Percentiles rank a stretch among this genome's conserved stretches.
Conservation (phyloP, 2,797 vertebrate species). For the Pelobates cultripes region DNA sequence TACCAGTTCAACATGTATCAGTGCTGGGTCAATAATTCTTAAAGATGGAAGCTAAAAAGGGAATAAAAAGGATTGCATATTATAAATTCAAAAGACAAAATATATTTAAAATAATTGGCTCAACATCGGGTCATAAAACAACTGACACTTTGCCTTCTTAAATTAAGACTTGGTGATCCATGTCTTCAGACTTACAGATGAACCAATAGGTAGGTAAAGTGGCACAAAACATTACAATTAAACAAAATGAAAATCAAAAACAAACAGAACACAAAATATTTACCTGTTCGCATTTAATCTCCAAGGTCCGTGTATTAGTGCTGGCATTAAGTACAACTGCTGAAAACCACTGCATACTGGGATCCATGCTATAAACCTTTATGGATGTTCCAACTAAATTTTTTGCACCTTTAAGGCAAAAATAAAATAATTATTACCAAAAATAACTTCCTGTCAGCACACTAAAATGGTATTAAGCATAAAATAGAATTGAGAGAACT, state of each 20-base stretch:
- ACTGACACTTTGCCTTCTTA: too few species aligned
- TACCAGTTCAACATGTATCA: constrained; percentile 77
- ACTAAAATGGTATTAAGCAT: too few species aligned
- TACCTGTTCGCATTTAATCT: constrained; percentile 79
- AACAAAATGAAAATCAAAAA: too few species aligned
- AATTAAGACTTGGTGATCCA: too few species aligned
- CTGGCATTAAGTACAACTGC: constrained; percentile 74
- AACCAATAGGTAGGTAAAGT: too few species aligned
- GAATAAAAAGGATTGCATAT: constrained; percentile 35
- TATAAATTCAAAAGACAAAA: background rate
- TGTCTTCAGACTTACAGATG: too few species aligned
- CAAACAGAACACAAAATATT: background rate
- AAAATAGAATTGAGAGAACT: too few species aligned
- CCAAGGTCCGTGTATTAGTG: constrained; percentile 69
- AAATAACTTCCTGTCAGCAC: too few species aligned
- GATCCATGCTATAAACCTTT: constrained; percentile 77
- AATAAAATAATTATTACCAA: background rate
- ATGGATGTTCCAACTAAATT: constrained; percentile 77
- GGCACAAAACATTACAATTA: too few species aligned
- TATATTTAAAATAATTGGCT: too few species aligned
- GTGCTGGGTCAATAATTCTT: constrained; percentile 75
- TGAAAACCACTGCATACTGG: constrained; percentile 76
- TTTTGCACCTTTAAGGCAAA: constrained; percentile 68
- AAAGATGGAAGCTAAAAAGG: constrained; percentile 72
- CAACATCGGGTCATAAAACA: too few species aligned